Conservation (phyloP, 2,113 vertebrate species). For the Nothobranchius kuhntae region DNA sequence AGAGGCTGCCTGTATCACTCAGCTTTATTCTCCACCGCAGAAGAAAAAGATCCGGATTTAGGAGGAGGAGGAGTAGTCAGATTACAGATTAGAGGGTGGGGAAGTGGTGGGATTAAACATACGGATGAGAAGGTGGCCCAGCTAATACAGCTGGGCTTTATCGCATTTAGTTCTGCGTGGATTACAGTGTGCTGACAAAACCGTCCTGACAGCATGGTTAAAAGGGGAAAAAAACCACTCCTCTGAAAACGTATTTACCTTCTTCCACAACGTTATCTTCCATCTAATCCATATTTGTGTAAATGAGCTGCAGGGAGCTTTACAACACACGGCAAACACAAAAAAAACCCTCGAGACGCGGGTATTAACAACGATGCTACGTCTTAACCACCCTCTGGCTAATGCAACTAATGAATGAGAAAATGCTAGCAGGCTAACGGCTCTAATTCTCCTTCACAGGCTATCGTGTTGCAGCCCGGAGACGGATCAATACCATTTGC, state of each 20-base stretch:
- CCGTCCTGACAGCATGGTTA: slow-evolving; percentile 16
- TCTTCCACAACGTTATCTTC: slow-evolving; percentile 41
- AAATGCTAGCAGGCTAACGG: slow-evolving; percentile 74
- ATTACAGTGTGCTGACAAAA: slow-evolving; percentile 33
- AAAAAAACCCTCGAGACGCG: slow-evolving; percentile 42
- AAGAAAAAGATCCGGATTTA: slow-evolving; percentile 49
- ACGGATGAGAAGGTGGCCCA: slow-evolving; percentile 23
- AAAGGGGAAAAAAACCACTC: slow-evolving; percentile 16
- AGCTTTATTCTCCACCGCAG: slow-evolving; percentile 8
- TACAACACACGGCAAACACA: slow-evolving; percentile 49
- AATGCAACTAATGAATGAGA: slow-evolving; percentile 77
- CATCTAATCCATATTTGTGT: slow-evolving; percentile 62
- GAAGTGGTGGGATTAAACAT: slow-evolving; percentile 60
- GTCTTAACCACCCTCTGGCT: slow-evolving; percentile 68
- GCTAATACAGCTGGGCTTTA: slow-evolving; percentile 50
- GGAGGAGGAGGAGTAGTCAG: slow-evolving; percentile 46
- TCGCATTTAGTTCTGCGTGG: slow-evolving; percentile 36
- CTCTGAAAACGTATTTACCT: slow-evolving; percentile 35
- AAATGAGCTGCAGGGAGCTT: slow-evolving; percentile 49
- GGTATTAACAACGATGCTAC: slow-evolving; percentile 54
- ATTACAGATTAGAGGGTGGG: slow-evolving; percentile 71
- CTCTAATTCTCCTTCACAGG: slow-evolving; percentile 95
- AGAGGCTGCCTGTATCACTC: slow-evolving; percentile 28
- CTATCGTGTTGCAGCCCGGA: slow-evolving; percentile 91
- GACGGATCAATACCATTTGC: slow-evolving; percentile 97